These are phyloP conservation scores for Drosophila peninsularis DNA, from an alignment of 2,888 invertebrate genomes.

Conservation along the genomic window DNA sequence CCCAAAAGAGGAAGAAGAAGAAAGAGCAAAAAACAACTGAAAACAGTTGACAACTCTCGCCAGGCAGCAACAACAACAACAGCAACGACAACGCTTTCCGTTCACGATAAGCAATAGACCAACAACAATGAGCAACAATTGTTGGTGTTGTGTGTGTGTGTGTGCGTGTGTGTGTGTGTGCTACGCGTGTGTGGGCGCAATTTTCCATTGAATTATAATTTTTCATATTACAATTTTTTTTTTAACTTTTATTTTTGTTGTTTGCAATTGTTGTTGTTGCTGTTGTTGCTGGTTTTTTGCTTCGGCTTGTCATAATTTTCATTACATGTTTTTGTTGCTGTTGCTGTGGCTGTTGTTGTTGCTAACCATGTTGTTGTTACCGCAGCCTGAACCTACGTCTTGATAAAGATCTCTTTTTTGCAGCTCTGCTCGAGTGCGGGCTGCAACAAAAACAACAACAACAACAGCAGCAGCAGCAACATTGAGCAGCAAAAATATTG, in stretches of 20 bases:
- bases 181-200: slow-evolving; percentile 71
- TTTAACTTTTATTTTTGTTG: slow-evolving; percentile 12
- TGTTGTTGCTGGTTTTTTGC: slow-evolving; percentile 35
- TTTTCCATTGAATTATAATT: slow-evolving; percentile 78
- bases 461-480: slow-evolving; percentile 42
- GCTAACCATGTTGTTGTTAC: slow-evolving; percentile 46
- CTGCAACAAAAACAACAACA: slow-evolving; percentile 48
- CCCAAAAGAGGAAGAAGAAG: slow-evolving; percentile 2
- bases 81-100: slow-evolving; percentile 65
- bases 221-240: slow-evolving; percentile 56
- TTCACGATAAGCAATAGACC: slow-evolving; percentile 55
- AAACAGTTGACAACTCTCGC: slow-evolving; percentile 35
- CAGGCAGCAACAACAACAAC: slow-evolving; percentile 31
- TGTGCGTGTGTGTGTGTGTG: slow-evolving; percentile 35
- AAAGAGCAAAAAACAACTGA: slow-evolving; percentile 3
- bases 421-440: slow-evolving; percentile 58
- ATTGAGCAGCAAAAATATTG: slow-evolving; percentile 62
- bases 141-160: neutral
- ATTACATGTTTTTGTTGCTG: slow-evolving; percentile 59
- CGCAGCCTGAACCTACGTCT: slow-evolving; percentile 66
- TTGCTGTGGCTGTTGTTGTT: slow-evolving; percentile 21
- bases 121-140: slow-evolving; percentile 47
- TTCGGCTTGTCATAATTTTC: slow-evolving; percentile 78
- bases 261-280: slow-evolving; percentile 8
- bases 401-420: slow-evolving; percentile 75